Evolutionary conservation across 2,113 vertebrate species (phyloP), one percentile per base, ranked within the genome.

Genomic region (Phalacrocorax aristotelis): DNA sequence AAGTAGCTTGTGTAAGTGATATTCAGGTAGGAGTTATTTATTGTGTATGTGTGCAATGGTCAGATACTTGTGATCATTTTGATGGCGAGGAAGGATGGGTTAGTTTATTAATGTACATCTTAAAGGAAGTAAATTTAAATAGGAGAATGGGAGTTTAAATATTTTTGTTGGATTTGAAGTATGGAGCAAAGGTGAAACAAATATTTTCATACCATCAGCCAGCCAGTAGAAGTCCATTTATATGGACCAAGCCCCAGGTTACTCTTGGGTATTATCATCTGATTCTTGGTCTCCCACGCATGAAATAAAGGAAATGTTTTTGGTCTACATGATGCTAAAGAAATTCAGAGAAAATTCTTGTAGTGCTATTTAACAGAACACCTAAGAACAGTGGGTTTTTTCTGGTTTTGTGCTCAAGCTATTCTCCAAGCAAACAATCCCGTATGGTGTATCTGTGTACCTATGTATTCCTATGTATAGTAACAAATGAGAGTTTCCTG

Each of bases 281-380:
- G 42, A 68, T 83, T 86, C 44, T 71, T 93, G 34, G 83, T 70
- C 29, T 94, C 38, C 42, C 61, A 64, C 49, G 27, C 55, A 44
- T 71, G 57, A 89, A 91, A 80, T 83, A 78, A 71, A 49, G 54
- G 17, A 55, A 83, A 55, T 51, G 38, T 70, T 62, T 83, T 91
- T 72, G 26, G 44, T 95, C 25, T 78, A 44, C 3, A 5, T 30
- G 64, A 62, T 82, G 26, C 38, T 87, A 78, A 92, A 70, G 36
- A 49, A 85, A 78, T 14, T 17, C 61, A 62, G 54, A 65, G 22
- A 58, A 82, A 76, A 36, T 11, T 49, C 13, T 34, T 85, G n/a
- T 74, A 72, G 9, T 49, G 23, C 60, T 87, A 69, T 80, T 82
- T 89, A 74, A 77, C 42, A 70, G 22, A 62, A 55, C 11, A 76